A percentile compares a stretch with the other conserved stretches of the same genome.
These are phyloP conservation scores for Drosophila limbata DNA, from an alignment of 2,888 invertebrate species.

Conservation along the genomic window DNA sequence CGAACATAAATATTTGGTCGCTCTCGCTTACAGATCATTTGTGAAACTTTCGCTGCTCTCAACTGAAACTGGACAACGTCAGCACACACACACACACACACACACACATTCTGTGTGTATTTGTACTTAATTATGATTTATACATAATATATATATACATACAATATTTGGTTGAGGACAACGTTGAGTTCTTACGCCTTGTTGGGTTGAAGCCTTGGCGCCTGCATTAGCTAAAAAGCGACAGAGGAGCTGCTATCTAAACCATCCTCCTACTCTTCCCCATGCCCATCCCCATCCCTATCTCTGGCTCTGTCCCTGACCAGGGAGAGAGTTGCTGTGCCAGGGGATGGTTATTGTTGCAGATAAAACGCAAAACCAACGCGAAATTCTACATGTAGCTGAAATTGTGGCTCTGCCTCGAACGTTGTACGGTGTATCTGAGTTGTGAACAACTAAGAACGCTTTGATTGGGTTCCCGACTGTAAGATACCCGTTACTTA, in stretches of 20 bases:
- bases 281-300: neutral
- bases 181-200: constrained; percentile 30
- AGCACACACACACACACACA: constrained; percentile 22
- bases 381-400: constrained; percentile 57
- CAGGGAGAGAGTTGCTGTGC: constrained; percentile 10
- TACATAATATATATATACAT: constrained; percentile 52
- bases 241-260: constrained; percentile 16
- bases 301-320: constrained; percentile 4
- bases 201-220: constrained; percentile 32
- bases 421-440: neutral
- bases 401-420: constrained; percentile 10
- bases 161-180: constrained; percentile 23
- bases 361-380: constrained; percentile 57
- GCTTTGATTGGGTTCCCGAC: neutral
- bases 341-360: constrained; percentile 54
- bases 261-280: neutral
- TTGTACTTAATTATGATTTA: constrained; percentile 74
- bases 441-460: neutral
- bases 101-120: constrained; percentile 42
- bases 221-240: constrained; percentile 63
- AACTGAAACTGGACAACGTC: constrained; percentile 52
- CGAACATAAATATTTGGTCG: constrained; percentile 70
- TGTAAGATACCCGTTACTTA: neutral
- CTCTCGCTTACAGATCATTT: constrained; percentile 58
- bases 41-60: constrained; percentile 44